phyloP scores from a whole-genome alignment of 37 sponge, comb jelly and placozoan species.

The Theonella swinhoei region DNA sequence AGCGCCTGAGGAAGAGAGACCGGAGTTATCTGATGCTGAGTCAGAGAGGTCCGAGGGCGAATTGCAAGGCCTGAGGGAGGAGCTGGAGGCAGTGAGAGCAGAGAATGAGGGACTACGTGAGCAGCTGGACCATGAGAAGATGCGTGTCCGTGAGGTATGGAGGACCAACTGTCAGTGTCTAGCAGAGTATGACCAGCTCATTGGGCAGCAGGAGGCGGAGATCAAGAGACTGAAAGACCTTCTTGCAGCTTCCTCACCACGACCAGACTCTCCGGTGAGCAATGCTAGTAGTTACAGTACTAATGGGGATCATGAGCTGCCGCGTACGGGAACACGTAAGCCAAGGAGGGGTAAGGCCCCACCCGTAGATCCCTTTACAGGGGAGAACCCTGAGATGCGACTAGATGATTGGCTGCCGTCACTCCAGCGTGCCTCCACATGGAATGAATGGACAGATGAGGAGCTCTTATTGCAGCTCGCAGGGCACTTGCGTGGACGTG shows the following conservation, averaged over 20 bases:
- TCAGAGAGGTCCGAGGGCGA: background rate
- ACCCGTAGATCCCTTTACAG: background rate
- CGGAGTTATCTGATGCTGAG: too few species aligned
- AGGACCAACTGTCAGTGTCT: constrained; percentile 11
- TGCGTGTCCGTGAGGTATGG: background rate
- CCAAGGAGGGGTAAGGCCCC: background rate
- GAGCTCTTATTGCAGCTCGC: constrained; percentile 47
- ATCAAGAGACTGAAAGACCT: background rate
- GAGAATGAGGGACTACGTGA: background rate
- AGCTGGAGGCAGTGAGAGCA: background rate
- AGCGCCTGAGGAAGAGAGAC: too few species aligned
- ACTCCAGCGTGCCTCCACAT: background rate
- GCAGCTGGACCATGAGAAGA: constrained; percentile 1
- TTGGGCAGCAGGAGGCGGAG: background rate
- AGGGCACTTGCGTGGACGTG: constrained; percentile 32
- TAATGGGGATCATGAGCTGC: background rate
- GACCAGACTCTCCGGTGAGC: background rate
- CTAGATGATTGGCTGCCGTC: constrained; percentile 1
- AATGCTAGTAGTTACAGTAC: background rate
- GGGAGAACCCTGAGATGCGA: background rate
- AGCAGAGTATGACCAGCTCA: constrained; percentile 1
- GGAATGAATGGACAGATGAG: constrained; percentile 48
- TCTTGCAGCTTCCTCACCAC: background rate
- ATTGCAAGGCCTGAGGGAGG: background rate
- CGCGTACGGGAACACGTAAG: background rate